A percentile compares a stretch with the other conserved stretches of the same genome.
Conservation (phyloP, 2,797 vertebrate genomes). For the Melanotaenia parkinsoni region DNA sequence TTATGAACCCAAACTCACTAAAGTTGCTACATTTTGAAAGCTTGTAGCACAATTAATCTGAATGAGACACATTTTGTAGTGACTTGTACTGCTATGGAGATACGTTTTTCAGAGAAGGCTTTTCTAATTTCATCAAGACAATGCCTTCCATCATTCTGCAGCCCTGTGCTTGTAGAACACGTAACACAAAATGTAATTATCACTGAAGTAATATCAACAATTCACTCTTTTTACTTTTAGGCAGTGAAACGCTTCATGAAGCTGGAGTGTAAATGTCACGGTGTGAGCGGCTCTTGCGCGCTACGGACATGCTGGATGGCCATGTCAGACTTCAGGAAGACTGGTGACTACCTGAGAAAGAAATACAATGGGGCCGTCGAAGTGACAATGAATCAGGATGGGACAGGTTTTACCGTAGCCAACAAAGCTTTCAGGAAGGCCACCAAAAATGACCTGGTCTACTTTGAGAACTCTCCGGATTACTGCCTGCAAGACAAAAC, state of each 20-base stretch:
- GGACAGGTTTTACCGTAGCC: constrained; percentile 93
- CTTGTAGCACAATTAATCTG: not conserved
- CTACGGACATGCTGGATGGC: constrained; percentile 97
- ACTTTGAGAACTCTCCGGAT: constrained; percentile 98
- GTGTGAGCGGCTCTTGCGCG: constrained; percentile 96
- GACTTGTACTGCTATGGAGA: not conserved
- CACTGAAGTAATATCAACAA: not conserved
- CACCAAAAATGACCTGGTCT: constrained; percentile 95
- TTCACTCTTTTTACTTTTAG: constrained; percentile 67
- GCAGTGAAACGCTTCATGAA: constrained; percentile 98
- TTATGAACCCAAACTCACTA: not conserved
- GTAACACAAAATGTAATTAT: not conserved
- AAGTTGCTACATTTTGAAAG: not conserved
- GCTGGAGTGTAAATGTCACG: constrained; percentile 98
- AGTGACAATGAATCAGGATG: constrained; percentile 97
- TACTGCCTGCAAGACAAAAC: constrained; percentile 97
- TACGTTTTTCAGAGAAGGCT: not conserved
- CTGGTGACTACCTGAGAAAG: constrained; percentile 92
- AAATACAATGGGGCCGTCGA: constrained; percentile 97
- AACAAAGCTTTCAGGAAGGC: constrained; percentile 89
- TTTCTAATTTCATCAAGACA: not conserved
- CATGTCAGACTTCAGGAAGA: constrained; percentile 97
- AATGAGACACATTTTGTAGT: not conserved
- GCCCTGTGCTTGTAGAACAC: not conserved
- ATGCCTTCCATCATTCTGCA: not conserved